A percentile compares a stretch with the other conserved stretches of the same genome.
phyloP scores from a whole-genome alignment of 2,797 vertebrate genomes.

The Myotis findleyi region DNA sequence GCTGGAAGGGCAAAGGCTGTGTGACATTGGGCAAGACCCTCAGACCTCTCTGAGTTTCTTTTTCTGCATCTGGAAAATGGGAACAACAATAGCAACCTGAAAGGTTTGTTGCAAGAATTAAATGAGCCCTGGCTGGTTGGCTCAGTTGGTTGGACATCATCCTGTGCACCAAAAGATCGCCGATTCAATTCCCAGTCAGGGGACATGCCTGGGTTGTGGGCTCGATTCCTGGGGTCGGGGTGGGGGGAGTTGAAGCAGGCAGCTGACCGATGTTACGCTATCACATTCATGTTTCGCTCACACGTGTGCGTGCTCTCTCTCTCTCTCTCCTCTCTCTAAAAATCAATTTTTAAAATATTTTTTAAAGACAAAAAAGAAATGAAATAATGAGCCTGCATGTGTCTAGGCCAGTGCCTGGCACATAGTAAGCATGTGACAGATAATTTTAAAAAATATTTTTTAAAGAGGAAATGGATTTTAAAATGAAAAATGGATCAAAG shows the following conservation, averaged over 20 bases:
- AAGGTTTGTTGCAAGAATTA: not conserved
- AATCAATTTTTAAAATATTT: too few species aligned
- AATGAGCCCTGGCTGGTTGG: not conserved
- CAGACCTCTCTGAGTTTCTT: not conserved
- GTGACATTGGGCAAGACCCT: not conserved
- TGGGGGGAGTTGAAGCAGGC: not conserved
- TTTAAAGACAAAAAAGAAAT: not conserved
- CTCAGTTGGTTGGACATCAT: not conserved
- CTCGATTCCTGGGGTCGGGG: too few species aligned
- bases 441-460: not conserved
- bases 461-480: conserved; percentile 12
- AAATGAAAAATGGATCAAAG: not conserved
- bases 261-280: not conserved
- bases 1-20: not conserved
- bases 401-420: not conserved
- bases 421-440: not conserved
- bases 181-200: not conserved
- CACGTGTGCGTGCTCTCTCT: fast-evolving
- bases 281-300: not conserved
- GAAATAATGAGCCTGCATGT: not conserved
- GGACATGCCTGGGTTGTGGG: not conserved
- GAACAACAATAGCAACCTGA: not conserved
- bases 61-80: not conserved
- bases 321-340: too few species aligned
- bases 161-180: not conserved